Evolutionary conservation across 2,797 vertebrate genomes (phyloP).

Genomic region (Vespertilio murinus): DNA sequence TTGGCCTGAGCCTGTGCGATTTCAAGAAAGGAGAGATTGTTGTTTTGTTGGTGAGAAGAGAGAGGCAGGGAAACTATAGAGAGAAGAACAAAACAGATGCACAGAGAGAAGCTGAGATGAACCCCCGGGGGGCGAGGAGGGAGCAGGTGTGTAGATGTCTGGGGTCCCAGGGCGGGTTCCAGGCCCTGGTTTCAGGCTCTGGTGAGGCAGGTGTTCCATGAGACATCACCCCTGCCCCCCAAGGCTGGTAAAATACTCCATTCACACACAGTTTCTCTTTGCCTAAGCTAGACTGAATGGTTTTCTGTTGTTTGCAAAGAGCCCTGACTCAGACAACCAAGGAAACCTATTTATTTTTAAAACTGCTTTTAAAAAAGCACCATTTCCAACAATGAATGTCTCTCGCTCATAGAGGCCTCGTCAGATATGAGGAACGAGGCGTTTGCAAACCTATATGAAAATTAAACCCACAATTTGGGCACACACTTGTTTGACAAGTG

Average conservation of each 20-base stretch:
- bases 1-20: background rate
- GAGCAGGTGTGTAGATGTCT: background rate
- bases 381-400: conserved; percentile 51
- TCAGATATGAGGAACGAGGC: conserved; percentile 53
- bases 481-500: conserved; percentile 80
- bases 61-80: background rate
- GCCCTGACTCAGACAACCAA: conserved; percentile 63
- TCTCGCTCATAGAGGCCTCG: conserved; percentile 44
- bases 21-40: background rate
- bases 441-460: conserved; percentile 57
- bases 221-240: background rate
- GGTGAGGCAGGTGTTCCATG: background rate
- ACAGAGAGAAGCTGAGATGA: background rate
- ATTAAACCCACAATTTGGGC: conserved; percentile 72
- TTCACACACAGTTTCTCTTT: background rate
- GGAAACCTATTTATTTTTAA: conserved; percentile 72
- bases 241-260: background rate
- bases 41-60: background rate
- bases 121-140: no score
- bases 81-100: background rate
- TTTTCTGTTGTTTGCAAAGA: conserved; percentile 37
- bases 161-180: background rate
- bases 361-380: conserved; percentile 53
- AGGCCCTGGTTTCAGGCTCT: background rate
- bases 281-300: background rate